Evolutionary conservation across 2,888 invertebrate species (phyloP).

Genomic region (Patella ulyssiponensis): DNA sequence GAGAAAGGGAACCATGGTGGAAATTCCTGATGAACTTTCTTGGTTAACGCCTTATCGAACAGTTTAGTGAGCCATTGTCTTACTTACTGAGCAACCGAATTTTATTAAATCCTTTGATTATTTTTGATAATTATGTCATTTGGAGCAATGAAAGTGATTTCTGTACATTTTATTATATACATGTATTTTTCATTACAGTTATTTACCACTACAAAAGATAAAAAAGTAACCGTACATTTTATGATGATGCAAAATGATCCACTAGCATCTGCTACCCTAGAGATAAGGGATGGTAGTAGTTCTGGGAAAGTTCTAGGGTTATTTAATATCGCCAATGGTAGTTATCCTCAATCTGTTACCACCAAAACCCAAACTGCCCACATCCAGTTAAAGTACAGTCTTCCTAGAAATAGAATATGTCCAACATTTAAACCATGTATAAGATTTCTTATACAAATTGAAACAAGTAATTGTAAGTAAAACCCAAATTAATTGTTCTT

Average conservation of each 20-base stretch:
- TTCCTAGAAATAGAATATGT: constrained; percentile 39
- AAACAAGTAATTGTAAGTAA: constrained; percentile 71
- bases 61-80: no score
- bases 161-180: no score
- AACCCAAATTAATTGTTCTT: neutral
- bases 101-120: no score
- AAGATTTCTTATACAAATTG: constrained; percentile 53
- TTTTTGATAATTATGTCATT: no score
- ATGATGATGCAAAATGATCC: constrained; percentile 81
- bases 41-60: no score
- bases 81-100: no score
- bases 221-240: constrained; percentile 88
- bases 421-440: constrained; percentile 50
- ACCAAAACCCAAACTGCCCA: constrained; percentile 86
- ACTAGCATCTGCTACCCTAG: constrained; percentile 76
- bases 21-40: no score
- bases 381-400: constrained; percentile 79
- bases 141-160: no score
- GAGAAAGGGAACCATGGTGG: no score
- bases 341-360: constrained; percentile 84
- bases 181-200: no score
- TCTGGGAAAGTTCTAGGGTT: constrained; percentile 80
- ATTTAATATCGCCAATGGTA: constrained; percentile 85
- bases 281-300: constrained; percentile 56
- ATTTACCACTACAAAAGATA: constrained; percentile 58